These are phyloP conservation scores for Columba janthina DNA, from an alignment of 2,113 vertebrate species.

Conservation along the genomic window DNA sequence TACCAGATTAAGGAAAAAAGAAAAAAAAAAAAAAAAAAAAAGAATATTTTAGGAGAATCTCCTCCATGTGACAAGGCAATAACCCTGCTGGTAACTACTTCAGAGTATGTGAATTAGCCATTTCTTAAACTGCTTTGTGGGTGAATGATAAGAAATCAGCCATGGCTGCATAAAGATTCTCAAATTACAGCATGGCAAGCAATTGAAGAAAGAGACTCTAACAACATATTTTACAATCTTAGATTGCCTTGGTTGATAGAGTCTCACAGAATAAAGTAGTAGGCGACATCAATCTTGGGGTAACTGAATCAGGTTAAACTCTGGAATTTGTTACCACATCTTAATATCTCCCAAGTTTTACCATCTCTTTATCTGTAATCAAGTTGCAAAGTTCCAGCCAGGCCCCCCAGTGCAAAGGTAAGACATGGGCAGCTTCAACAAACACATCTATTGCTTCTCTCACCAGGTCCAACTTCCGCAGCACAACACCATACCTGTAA, in stretches of 20 bases:
- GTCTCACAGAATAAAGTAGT: not conserved
- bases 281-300: not conserved
- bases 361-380: constrained; percentile 98
- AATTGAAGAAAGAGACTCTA: not conserved
- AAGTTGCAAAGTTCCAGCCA: constrained; percentile 98
- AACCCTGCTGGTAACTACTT: not conserved
- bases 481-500: constrained; percentile 91
- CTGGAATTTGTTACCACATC: not conserved
- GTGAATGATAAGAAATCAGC: not conserved
- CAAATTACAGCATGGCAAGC: not conserved
- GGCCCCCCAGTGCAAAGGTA: constrained; percentile 96
- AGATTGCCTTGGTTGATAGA: not conserved
- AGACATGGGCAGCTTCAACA: constrained; percentile 90
- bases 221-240: not conserved
- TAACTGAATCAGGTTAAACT: not conserved
- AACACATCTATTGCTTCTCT: constrained; percentile 97
- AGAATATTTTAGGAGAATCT: not conserved
- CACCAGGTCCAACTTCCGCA: constrained; percentile 93
- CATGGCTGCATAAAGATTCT: not conserved
- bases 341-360: constrained; percentile 60
- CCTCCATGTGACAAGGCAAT: not conserved
- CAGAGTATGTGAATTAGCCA: not conserved
- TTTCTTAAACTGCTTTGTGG: not conserved
- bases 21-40: not conserved
- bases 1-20: not conserved